phyloP scores from a whole-genome alignment of 2,888 invertebrate species.

The Athalia rosae region DNA sequence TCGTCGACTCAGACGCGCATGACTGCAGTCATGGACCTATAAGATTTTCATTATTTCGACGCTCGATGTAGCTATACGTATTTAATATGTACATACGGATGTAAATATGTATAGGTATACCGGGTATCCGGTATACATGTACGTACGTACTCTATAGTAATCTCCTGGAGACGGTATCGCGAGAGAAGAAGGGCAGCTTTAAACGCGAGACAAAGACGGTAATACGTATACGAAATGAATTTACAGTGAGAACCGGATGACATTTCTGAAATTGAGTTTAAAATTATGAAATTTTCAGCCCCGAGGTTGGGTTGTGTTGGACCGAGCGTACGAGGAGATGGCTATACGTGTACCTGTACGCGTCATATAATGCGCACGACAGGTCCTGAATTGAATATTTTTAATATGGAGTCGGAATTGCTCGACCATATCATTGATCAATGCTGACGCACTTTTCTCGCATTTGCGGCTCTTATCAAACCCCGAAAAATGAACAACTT shows the following conservation, averaged over 20 bases:
- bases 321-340: conserved; percentile 1
- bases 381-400: conserved; percentile 56
- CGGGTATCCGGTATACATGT: neutral
- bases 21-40: conserved; percentile 1
- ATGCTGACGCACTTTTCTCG: too few relatives aligned
- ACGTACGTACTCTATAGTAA: conserved; percentile 14
- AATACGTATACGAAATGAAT: conserved; percentile 4
- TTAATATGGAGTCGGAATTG: conserved; percentile 51
- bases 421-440: neutral
- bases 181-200: neutral
- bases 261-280: conserved; percentile 22
- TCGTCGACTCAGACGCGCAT: neutral
- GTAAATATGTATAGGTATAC: too few relatives aligned
- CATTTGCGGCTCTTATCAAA: too few relatives aligned
- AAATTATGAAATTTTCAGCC: conserved; percentile 27
- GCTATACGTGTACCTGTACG: conserved; percentile 7
- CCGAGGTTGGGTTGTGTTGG: conserved; percentile 32
- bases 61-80: neutral
- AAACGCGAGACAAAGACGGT: neutral
- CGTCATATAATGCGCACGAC: conserved; percentile 25
- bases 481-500: too few relatives aligned
- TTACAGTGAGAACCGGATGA: conserved; percentile 17
- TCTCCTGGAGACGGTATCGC: conserved; percentile 1
- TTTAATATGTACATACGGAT: too few relatives aligned
- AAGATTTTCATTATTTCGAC: conserved; percentile 34